Evolutionary conservation across 2,888 invertebrate genomes (phyloP), one percentile per base, ranked within the genome.

Genomic region (Lepetodrilus schrolli): DNA sequence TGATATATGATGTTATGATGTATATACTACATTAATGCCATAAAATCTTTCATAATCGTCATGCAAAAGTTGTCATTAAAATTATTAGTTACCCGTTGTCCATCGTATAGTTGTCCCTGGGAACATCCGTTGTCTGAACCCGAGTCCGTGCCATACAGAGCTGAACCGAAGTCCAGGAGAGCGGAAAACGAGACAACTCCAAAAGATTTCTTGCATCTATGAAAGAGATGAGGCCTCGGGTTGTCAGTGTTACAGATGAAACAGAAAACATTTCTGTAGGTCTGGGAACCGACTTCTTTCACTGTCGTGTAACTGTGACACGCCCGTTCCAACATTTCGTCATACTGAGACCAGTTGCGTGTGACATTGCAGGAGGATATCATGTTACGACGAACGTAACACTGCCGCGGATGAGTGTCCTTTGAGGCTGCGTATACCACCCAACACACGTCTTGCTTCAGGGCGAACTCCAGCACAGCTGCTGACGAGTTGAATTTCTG

Each of bases 211-310:
- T 37, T 68, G 65, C 76, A 76, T 10, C 36, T 23, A n/a, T 23
- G 23, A 34, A 43, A 37, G 37, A 68, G 36, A n/a, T n/a, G n/a
- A n/a, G n/a, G n/a, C n/a, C n/a, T 65, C 47, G 43, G 48, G n/a
- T 38, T 23, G 13, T 72, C 66, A 10, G 72, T 34, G 68, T 80
- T 80, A 58, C 79, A 80, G 51, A 78, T 38, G 66, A 65, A 80
- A 65, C 79, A 80, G 70, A 78, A 80, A 8, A 75, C 70, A 38
- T 80, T 80, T 58, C 72, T 72, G 47, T 76, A 80, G 49, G 66
- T 8, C 20, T 49, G 36, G 7, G 47, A 48, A 1, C 26, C 66
- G 20, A 73, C 66, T 30, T 66, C 23, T 37, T 51, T 66, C 4
- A 72, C 75, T 2, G 77, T 77, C 3, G 73, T 65, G 73, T 75